phyloP scores from a whole-genome alignment of 2,113 vertebrate species.

The Gobius niger region DNA sequence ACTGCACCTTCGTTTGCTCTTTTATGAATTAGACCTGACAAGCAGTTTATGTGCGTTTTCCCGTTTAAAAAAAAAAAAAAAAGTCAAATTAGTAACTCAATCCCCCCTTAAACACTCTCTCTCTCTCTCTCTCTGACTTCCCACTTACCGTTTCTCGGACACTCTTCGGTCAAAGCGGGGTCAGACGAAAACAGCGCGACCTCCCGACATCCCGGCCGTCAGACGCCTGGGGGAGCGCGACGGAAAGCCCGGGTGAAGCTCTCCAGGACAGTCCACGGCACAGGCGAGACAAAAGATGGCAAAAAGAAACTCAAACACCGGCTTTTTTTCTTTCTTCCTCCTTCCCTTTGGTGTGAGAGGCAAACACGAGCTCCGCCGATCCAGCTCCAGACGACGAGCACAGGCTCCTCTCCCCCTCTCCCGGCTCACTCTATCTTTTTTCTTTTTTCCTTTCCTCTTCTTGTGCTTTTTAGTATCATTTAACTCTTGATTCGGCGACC shows the following conservation, averaged over 20 bases:
- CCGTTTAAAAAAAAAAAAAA: no score
- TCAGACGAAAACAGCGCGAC: conserved; percentile 39
- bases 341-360: conserved; percentile 50
- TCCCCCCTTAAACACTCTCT: not conserved
- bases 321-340: conserved; percentile 58
- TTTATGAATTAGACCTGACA: conserved; percentile 30
- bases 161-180: conserved; percentile 46
- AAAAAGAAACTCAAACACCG: conserved; percentile 47
- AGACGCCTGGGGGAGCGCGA: conserved; percentile 36
- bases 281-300: conserved; percentile 8
- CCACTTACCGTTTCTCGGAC: conserved; percentile 60
- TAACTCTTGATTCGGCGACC: conserved; percentile 60
- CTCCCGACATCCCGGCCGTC: conserved; percentile 35
- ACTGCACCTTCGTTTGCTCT: not conserved
- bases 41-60: conserved; percentile 7
- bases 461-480: conserved; percentile 63
- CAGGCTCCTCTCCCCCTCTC: conserved; percentile 5
- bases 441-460: conserved; percentile 33
- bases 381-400: conserved; percentile 63
- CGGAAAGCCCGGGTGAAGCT: conserved; percentile 43
- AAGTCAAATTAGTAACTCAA: not conserved
- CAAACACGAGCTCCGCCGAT: conserved; percentile 60
- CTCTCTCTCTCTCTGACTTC: conserved; percentile 5
- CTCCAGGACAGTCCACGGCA: conserved; percentile 41
- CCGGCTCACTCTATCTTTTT: conserved; percentile 10